phyloP scores from a whole-genome alignment of 1,140 invertebrate species.

The Eueides isabella region DNA sequence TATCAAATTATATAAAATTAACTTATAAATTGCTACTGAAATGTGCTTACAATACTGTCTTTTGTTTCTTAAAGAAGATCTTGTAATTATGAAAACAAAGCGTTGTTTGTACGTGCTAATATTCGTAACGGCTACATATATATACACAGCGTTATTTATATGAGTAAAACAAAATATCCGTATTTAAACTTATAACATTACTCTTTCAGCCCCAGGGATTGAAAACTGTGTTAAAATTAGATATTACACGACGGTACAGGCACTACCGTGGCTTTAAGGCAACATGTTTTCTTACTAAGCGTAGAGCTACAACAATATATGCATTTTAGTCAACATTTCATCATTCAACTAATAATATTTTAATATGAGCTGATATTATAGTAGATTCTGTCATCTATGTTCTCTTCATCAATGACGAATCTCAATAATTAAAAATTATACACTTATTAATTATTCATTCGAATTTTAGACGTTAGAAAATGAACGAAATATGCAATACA shows the following conservation, averaged over 20 bases:
- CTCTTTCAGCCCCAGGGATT: too few species aligned
- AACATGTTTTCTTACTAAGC: not conserved
- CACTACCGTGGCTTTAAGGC: too few species aligned
- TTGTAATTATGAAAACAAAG: not conserved
- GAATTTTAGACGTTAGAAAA: constrained; percentile 1
- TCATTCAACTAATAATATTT: not conserved
- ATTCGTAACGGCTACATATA: not conserved
- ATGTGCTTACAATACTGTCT: not conserved
- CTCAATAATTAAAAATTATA: not conserved
- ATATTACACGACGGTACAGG: too few species aligned
- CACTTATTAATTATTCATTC: constrained; percentile 12
- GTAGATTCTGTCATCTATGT: not conserved
- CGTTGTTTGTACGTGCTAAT: not conserved
- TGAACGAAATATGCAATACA: constrained; percentile 11
- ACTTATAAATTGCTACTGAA: not conserved
- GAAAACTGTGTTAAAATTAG: too few species aligned
- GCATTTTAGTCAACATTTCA: too few species aligned
- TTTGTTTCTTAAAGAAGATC: not conserved
- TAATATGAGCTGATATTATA: too few species aligned
- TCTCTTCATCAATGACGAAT: not conserved
- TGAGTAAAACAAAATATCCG: not conserved
- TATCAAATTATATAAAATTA: not conserved
- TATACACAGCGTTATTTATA: not conserved
- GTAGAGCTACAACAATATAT: not conserved
- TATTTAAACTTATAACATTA: not conserved